phyloP scores from a whole-genome alignment of 2,113 vertebrate genomes.

The Ceyx margarethae region DNA sequence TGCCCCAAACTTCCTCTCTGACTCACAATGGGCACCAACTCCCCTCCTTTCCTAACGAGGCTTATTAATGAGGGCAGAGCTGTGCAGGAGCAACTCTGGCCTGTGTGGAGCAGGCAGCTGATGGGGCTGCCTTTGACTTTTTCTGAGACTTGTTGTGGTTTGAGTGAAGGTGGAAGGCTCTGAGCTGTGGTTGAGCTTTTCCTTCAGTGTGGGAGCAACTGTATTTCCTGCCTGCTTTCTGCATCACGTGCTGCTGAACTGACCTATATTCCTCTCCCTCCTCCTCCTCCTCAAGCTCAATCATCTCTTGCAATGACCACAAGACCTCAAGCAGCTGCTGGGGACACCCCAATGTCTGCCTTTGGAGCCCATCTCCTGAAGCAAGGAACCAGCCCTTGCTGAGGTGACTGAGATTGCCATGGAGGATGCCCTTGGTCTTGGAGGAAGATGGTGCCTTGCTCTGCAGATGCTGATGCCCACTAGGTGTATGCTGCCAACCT shows the following conservation, averaged over 20 bases:
- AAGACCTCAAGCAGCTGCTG: neutral
- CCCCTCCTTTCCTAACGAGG: no score
- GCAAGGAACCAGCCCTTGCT: neutral
- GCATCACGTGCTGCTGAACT: no score
- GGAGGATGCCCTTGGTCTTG: neutral
- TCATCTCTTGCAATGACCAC: neutral
- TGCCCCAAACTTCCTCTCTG: neutral
- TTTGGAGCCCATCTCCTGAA: neutral
- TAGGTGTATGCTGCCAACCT: neutral
- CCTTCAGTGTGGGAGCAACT: no score
- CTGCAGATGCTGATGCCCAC: neutral
- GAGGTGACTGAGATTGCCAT: neutral
- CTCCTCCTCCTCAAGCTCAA: neutral
- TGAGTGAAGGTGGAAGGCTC: no score
- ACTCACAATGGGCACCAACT: neutral
- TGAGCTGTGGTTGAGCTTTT: no score
- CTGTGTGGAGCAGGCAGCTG: no score
- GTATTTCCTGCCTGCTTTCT: no score
- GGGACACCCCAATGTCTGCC: neutral
- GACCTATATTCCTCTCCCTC: slow-evolving; percentile 26
- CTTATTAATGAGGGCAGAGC: no score
- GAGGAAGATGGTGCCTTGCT: neutral
- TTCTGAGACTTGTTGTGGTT: no score
- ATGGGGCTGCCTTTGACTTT: no score
- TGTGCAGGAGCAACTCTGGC: no score